These are phyloP conservation scores for Eucidaris tribuloides DNA, from an alignment of 35 echinoderm and acorn worm genomes.

Conservation along the genomic window DNA sequence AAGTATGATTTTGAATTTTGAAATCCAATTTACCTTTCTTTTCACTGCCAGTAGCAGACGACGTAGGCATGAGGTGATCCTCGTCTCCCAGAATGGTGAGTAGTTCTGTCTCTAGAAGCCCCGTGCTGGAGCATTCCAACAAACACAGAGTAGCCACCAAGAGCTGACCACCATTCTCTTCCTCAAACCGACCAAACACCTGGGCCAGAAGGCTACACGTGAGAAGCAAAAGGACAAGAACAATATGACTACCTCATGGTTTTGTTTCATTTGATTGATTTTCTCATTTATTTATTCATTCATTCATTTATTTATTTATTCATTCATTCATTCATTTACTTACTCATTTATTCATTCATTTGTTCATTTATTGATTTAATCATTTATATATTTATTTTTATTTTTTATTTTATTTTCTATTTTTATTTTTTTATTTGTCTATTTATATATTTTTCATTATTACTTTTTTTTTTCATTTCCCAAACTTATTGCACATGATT, in stretches of 20 bases:
- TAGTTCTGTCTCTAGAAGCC: conserved; percentile 68
- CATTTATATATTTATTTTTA: too few relatives aligned
- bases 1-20: not conserved
- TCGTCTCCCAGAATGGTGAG: conserved; percentile 67
- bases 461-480: too few relatives aligned
- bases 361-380: too few relatives aligned
- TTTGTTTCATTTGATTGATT: too few relatives aligned
- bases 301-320: too few relatives aligned
- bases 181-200: conserved; percentile 66
- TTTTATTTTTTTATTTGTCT: too few relatives aligned
- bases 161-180: conserved; percentile 60
- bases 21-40: not conserved
- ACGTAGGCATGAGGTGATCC: conserved; percentile 46
- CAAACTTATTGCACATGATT: too few relatives aligned
- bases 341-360: too few relatives aligned
- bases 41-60: not conserved
- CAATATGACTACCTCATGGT: not conserved
- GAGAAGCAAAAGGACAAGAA: not conserved
- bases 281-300: too few relatives aligned
- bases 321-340: too few relatives aligned
- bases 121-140: conserved; percentile 59
- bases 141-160: conserved; percentile 69
- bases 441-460: too few relatives aligned
- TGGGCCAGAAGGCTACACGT: conserved; percentile 48
- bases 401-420: too few relatives aligned